Evolutionary conservation across 2,888 invertebrate species (phyloP), one percentile per base, ranked within the genome.

Genomic region (Ectobius pallidus): DNA sequence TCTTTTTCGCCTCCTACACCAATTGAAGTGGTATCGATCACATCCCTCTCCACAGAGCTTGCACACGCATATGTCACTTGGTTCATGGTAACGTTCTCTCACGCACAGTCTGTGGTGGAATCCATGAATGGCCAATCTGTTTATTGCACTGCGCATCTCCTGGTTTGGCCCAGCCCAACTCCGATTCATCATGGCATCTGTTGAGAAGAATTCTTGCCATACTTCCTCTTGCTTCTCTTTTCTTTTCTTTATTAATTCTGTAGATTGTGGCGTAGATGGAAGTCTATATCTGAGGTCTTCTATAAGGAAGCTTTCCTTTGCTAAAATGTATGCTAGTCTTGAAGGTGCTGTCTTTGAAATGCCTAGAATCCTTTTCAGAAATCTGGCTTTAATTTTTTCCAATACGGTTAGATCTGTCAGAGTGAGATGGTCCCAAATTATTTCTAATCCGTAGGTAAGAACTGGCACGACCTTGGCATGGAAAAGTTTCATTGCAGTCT

Each of bases 141-240:
- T 49, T 7, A 49, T 49, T 49, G 49, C 49, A 49, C 49, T 49
- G 49, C 18, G n/a, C 49, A 49, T 49, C 6, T 49, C 49, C n/a
- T 49, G 49, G 49, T 42, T 49, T 49, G 49, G 49, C 7, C 18
- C 49, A 14, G 49, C 49, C 49, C 49, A 49, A n/a, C n/a, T n/a
- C n/a, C 49, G 49, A n/a, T 49, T 49, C n/a, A n/a, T 49, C 49
- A 49, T 18, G 49, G n/a, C 18, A 49, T 49, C 49, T 4, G 4
- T n/a, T n/a, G n/a, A 11, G 42, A 11, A 42, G 42, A 42, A 42
- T 7, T 42, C 14, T 42, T 42, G 42, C 49, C 49, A 49, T 14
- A 49, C n/a, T 14, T 49, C 39, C 14, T 49, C 18, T 49, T n/a
- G 7, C n/a, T 49, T 49, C 49, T 49, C 18, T n/a, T 6, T 49